These are phyloP conservation scores for Strix occidentalis DNA, from an alignment of 2,797 vertebrate genomes.

Conservation along the genomic window DNA sequence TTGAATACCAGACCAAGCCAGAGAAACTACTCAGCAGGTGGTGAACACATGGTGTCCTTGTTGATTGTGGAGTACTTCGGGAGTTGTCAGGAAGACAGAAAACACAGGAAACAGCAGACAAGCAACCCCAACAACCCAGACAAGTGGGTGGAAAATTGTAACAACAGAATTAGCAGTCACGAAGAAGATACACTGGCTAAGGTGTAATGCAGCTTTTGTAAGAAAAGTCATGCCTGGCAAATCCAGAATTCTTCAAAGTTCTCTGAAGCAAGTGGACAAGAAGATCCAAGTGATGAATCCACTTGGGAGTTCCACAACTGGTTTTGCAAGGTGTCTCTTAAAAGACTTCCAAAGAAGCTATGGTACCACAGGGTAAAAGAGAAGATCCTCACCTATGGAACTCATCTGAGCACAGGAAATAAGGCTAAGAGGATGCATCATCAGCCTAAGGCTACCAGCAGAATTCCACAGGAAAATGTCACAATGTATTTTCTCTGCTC, in stretches of 20 bases:
- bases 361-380: not conserved
- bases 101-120: not conserved
- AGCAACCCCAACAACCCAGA: not conserved
- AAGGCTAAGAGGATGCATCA: not conserved
- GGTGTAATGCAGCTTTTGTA: not conserved
- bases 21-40: not conserved
- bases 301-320: not conserved
- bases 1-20: not conserved
- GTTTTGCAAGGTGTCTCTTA: not conserved
- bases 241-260: not conserved
- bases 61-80: not conserved
- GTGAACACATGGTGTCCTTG: not conserved
- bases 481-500: not conserved
- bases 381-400: not conserved
- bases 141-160: not conserved
- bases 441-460: not conserved
- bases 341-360: not conserved
- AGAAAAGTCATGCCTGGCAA: not conserved
- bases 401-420: not conserved
- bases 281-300: not conserved
- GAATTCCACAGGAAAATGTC: not conserved
- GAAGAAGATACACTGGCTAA: not conserved
- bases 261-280: not conserved
- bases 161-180: not conserved
- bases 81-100: not conserved